Conservation (phyloP, 2,888 invertebrate genomes). For the Dryomyza anilis region DNA sequence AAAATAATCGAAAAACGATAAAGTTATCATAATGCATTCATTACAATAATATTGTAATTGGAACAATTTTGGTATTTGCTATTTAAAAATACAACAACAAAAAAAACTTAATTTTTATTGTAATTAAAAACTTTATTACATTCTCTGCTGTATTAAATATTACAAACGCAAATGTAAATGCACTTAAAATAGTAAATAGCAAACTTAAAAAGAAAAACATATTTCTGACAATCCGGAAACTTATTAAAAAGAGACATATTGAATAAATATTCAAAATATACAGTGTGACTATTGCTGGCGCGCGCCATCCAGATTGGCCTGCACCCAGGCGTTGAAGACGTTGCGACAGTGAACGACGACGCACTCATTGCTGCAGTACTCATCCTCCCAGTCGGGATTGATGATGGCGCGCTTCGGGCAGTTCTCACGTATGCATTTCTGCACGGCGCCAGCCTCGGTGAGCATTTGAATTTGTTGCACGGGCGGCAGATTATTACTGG, state of each 20-base stretch:
- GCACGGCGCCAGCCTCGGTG: constrained; percentile 50
- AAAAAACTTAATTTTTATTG: too few relatives aligned
- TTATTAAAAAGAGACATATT: not conserved
- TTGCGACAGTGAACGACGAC: constrained; percentile 96
- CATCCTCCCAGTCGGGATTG: constrained; percentile 94
- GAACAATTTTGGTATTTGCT: too few relatives aligned
- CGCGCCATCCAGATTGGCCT: constrained; percentile 48
- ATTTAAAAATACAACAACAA: too few relatives aligned
- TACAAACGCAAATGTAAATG: not conserved
- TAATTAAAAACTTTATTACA: too few relatives aligned
- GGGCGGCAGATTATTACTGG: constrained; percentile 14
- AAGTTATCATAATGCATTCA: too few relatives aligned
- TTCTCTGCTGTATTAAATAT: too few relatives aligned
- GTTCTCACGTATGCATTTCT: constrained; percentile 83
- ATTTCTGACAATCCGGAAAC: too few relatives aligned
- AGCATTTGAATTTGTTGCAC: constrained; percentile 38
- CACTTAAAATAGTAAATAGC: constrained; percentile 3
- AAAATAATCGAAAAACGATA: too few relatives aligned
- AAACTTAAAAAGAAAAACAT: constrained; percentile 1
- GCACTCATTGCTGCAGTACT: constrained; percentile 96
- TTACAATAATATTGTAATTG: too few relatives aligned
- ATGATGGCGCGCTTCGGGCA: constrained; percentile 90
- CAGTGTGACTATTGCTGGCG: not conserved
- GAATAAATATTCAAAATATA: not conserved
- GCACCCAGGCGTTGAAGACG: constrained; percentile 65